Conservation (phyloP, 2,797 vertebrate species). For the Urophycis tenuis region DNA sequence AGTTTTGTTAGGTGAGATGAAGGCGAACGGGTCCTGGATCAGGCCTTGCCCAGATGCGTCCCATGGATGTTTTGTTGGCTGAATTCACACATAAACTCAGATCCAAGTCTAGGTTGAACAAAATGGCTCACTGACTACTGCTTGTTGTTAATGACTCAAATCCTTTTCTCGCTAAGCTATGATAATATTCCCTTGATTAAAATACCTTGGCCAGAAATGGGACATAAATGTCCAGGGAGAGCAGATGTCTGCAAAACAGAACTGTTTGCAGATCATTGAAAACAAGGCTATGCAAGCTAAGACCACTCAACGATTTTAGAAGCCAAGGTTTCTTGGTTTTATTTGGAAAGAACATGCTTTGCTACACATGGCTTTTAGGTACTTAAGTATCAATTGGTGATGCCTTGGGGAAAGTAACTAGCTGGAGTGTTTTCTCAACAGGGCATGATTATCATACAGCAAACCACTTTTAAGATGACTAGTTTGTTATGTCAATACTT, state of each 20-base stretch:
- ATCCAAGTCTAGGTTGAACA: not conserved
- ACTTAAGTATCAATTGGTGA: not conserved
- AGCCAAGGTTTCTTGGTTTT: not conserved
- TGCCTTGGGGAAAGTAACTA: not conserved
- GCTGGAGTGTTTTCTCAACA: not conserved
- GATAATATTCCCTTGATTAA: not conserved
- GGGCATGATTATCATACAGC: not conserved
- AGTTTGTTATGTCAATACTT: not conserved
- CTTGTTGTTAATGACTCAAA: not conserved
- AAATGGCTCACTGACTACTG: not conserved
- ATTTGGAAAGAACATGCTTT: not conserved
- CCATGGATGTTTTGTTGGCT: not conserved
- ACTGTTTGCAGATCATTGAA: not conserved
- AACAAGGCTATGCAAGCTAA: not conserved
- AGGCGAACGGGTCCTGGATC: not conserved
- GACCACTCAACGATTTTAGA: not conserved
- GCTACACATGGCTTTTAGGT: not conserved
- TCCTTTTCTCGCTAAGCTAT: not conserved
- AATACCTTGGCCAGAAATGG: no score
- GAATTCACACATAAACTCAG: not conserved
- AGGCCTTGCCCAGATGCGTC: not conserved
- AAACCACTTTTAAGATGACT: not conserved
- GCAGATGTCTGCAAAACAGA: not conserved
- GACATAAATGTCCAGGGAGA: not conserved
- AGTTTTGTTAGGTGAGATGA: not conserved